Base-by-base conservation (phyloP, 2,888 invertebrate genomes). In the Aphrophora alni region DNA sequence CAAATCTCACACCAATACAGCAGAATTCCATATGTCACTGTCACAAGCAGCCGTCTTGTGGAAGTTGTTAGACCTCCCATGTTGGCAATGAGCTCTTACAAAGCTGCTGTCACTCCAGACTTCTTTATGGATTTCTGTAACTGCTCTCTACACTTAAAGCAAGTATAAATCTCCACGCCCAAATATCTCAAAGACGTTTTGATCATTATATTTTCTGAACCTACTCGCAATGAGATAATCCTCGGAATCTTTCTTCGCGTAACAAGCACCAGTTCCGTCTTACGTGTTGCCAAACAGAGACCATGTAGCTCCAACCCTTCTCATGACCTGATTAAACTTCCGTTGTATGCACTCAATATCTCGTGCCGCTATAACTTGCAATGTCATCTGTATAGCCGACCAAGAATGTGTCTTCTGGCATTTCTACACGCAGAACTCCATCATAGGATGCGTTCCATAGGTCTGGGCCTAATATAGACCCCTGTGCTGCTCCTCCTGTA, bases 391-490 rank as follows among this genome's bases (percentile, higher is more conserved):
- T 82, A 80, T 83, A 81, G 74, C 82, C 84, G 71, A 81, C 83
- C 82, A 80, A 78, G 4, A 70, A 68, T 0, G 77, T 74, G 21
- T 77, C 81, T 3, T 77, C 25, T 8, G 82, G 84, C 83, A 83
- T 81, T 0, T 80, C 75, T 24, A 80, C 5, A 0, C 77, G 68
- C 21, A 82, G 14, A 81, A 26, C n/a, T 82, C 83, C 38, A 84
- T 83, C 72, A 83, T 84, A 17, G 82, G n/a, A 75, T 14, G 78
- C 76, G 77, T 85, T 85, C 84, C 84, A 85, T 4, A 84, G 78
- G 38, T 82, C 80, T 8, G 84, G 83, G 69, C 84, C 83, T 0
- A 83, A 75, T 24, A 81, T 78, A 0, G 84, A n/a, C n/a, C n/a
- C 82, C 3, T 84, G 84, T 7, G 83, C 81, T 1, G 82, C 83